A percentile compares a stretch with the other conserved stretches of the same genome.
Evolutionary conservation across 2,888 invertebrate species (phyloP).

Genomic region (Stenoptilia bipunctidactyla): DNA sequence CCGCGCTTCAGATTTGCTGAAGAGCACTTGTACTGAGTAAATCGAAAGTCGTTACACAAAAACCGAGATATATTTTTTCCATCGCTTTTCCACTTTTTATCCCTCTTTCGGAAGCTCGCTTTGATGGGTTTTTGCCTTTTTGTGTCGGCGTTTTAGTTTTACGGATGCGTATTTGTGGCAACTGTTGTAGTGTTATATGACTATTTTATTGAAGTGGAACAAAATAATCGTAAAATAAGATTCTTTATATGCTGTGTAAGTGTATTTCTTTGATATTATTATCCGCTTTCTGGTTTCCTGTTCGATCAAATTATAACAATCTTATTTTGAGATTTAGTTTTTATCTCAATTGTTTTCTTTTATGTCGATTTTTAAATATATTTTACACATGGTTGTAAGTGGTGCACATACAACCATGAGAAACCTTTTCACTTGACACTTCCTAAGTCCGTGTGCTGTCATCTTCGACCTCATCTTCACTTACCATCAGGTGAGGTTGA

Average conservation of each 20-base stretch:
- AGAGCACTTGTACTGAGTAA: slow-evolving; percentile 55
- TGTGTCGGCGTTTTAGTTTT: slow-evolving; percentile 23
- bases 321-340: no score
- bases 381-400: no score
- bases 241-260: not conserved
- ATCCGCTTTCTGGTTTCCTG: not conserved
- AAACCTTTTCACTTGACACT: no score
- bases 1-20: slow-evolving; percentile 49
- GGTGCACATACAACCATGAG: no score
- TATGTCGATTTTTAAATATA: no score
- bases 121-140: slow-evolving; percentile 42
- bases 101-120: slow-evolving; percentile 34
- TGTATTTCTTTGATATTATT: not conserved
- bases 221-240: slow-evolving; percentile 10
- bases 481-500: no score
- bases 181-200: slow-evolving; percentile 1
- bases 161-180: slow-evolving; percentile 4
- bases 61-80: slow-evolving; percentile 52
- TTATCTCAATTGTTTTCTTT: no score
- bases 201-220: slow-evolving; percentile 6
- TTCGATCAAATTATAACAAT: no score
- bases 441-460: no score
- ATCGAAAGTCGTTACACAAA: slow-evolving; percentile 63
- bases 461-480: no score
- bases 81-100: slow-evolving; percentile 36